phyloP scores from a whole-genome alignment of 2,113 vertebrate species.

The Chaetodon trifascialis region DNA sequence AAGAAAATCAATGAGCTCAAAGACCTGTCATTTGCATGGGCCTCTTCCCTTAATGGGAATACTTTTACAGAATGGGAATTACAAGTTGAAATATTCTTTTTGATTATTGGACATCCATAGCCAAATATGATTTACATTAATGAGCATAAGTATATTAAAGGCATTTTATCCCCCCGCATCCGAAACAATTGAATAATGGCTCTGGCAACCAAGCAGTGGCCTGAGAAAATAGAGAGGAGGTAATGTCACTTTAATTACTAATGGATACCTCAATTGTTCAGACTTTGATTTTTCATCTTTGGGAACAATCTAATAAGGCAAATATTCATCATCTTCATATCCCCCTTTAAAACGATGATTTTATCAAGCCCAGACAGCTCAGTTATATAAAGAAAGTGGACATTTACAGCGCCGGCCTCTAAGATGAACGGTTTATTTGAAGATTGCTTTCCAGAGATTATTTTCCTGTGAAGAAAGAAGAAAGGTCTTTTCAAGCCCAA shows the following conservation, averaged over 20 bases:
- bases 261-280: slow-evolving; percentile 84
- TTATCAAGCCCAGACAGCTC: slow-evolving; percentile 64
- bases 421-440: slow-evolving; percentile 78
- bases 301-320: slow-evolving; percentile 83
- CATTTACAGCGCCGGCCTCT: slow-evolving; percentile 65
- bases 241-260: slow-evolving; percentile 87
- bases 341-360: slow-evolving; percentile 79
- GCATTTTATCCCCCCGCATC: slow-evolving; percentile 85
- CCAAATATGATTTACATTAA: slow-evolving; percentile 91
- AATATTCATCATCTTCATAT: slow-evolving; percentile 84
- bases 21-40: slow-evolving; percentile 83
- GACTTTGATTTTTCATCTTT: slow-evolving; percentile 84
- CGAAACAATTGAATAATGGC: slow-evolving; percentile 85
- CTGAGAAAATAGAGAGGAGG: slow-evolving; percentile 71
- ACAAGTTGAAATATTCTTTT: slow-evolving; percentile 87
- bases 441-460: slow-evolving; percentile 75
- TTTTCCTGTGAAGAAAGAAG: slow-evolving; percentile 56
- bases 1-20: slow-evolving; percentile 83
- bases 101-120: slow-evolving; percentile 91
- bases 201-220: slow-evolving; percentile 74
- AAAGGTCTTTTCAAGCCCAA: slow-evolving; percentile 63
- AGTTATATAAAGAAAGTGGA: slow-evolving; percentile 79
- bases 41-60: slow-evolving; percentile 84
- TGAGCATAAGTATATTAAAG: slow-evolving; percentile 89
- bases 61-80: slow-evolving; percentile 78